These are phyloP conservation scores for Meloe dianella DNA, from an alignment of 2,888 invertebrate genomes.

Conservation along the genomic window DNA sequence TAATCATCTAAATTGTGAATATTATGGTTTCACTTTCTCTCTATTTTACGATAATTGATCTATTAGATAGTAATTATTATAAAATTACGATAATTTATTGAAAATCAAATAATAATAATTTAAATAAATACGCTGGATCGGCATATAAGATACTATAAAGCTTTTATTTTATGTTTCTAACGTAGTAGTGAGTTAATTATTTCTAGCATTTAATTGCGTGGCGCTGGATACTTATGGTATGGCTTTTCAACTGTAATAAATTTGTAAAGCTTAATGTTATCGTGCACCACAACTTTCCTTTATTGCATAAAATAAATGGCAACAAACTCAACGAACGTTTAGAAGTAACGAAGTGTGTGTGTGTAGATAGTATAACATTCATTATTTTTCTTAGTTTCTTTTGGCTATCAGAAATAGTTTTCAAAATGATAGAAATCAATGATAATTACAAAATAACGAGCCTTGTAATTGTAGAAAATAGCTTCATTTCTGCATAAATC, in stretches of 20 bases:
- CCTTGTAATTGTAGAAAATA: not conserved
- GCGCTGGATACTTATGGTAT: slow-evolving; percentile 29
- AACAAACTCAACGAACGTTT: slow-evolving; percentile 12
- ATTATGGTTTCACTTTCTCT: slow-evolving; percentile 2
- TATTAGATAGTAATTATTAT: slow-evolving; percentile 2
- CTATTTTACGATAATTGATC: not conserved
- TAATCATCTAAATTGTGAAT: not conserved
- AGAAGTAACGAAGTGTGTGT: not conserved
- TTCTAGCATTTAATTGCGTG: slow-evolving; percentile 34
- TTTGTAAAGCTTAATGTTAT: slow-evolving; percentile 23
- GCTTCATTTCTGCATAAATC: no score
- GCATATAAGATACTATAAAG: not conserved
- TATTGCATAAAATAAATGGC: slow-evolving; percentile 13
- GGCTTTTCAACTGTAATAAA: slow-evolving; percentile 23
- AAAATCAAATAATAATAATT: not conserved
- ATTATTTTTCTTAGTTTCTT: not conserved
- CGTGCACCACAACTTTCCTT: slow-evolving; percentile 13
- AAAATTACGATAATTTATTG: not conserved
- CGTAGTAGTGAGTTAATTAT: slow-evolving; percentile 33
- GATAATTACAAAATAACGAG: not conserved
- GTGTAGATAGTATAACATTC: not conserved
- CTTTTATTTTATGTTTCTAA: slow-evolving; percentile 22
- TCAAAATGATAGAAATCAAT: not conserved
- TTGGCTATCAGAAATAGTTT: not conserved
- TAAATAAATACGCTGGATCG: not conserved